phyloP scores from a whole-genome alignment of 2,797 vertebrate genomes.

The Falco biarmicus region DNA sequence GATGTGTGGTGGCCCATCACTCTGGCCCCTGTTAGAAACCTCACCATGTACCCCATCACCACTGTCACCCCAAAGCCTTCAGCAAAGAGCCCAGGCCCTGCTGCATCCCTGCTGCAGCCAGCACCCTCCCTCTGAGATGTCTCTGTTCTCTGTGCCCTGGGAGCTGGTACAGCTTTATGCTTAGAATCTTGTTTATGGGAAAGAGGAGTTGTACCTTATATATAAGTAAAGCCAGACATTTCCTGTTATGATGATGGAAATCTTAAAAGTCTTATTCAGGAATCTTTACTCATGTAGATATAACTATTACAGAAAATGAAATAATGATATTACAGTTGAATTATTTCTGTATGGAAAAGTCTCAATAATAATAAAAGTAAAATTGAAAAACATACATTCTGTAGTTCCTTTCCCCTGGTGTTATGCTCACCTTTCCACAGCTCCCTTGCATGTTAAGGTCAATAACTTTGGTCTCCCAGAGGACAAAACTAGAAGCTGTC shows the following conservation, averaged over 20 bases:
- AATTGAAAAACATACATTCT: background rate
- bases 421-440: background rate
- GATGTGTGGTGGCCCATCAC: background rate
- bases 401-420: background rate
- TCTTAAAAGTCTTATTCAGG: background rate
- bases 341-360: background rate
- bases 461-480: background rate
- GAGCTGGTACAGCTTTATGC: background rate
- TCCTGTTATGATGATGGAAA: background rate
- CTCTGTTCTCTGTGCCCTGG: fast-evolving
- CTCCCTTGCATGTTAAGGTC: background rate
- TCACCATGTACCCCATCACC: background rate
- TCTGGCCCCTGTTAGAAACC: fast-evolving
- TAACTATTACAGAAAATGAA: background rate
- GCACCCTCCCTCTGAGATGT: background rate
- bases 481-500: background rate
- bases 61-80: background rate
- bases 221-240: background rate
- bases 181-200: background rate
- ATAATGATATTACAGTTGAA: background rate
- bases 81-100: background rate
- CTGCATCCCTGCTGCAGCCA: background rate
- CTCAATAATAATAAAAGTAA: background rate
- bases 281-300: background rate
- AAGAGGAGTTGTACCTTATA: background rate